phyloP scores from a whole-genome alignment of 1,140 invertebrate genomes.

The Magallana gigas region DNA sequence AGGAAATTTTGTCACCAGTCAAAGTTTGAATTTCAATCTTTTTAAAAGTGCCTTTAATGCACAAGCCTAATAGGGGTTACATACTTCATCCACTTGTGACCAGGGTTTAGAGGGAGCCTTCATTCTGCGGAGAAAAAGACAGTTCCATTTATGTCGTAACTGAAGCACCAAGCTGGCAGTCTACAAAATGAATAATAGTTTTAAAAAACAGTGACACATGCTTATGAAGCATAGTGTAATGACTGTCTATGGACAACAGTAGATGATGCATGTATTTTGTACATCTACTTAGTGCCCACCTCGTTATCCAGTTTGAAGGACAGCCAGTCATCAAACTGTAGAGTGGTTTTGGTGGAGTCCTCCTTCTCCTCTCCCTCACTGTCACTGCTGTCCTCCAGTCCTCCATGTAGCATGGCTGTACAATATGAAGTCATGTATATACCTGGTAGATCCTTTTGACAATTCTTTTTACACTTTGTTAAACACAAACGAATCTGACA shows the following conservation, averaged over 20 bases:
- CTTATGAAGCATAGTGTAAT: no score
- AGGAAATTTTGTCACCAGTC: neutral
- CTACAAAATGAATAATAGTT: constrained; percentile 59
- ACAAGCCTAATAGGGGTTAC: neutral
- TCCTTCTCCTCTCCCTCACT: constrained; percentile 84
- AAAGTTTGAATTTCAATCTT: neutral
- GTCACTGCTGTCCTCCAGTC: constrained; percentile 79
- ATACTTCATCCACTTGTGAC: constrained; percentile 84
- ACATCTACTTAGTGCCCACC: constrained; percentile 46
- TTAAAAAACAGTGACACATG: no score
- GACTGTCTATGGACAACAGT: no score
- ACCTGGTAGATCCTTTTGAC: no score
- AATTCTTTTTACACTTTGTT: no score
- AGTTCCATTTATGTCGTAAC: constrained; percentile 89
- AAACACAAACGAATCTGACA: no score
- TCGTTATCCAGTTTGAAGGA: constrained; percentile 86
- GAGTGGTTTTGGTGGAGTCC: constrained; percentile 82
- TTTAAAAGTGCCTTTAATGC: neutral
- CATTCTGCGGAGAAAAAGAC: constrained; percentile 87
- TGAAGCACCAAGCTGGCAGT: constrained; percentile 85
- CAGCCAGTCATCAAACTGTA: constrained; percentile 90
- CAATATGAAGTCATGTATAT: neutral
- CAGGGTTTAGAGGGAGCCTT: constrained; percentile 85
- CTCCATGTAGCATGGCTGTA: neutral
- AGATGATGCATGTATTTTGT: no score